Percentiles rank a stretch among this genome's conserved stretches.
Conservation (phyloP, 2,888 invertebrate genomes). For the Myopa testacea region DNA sequence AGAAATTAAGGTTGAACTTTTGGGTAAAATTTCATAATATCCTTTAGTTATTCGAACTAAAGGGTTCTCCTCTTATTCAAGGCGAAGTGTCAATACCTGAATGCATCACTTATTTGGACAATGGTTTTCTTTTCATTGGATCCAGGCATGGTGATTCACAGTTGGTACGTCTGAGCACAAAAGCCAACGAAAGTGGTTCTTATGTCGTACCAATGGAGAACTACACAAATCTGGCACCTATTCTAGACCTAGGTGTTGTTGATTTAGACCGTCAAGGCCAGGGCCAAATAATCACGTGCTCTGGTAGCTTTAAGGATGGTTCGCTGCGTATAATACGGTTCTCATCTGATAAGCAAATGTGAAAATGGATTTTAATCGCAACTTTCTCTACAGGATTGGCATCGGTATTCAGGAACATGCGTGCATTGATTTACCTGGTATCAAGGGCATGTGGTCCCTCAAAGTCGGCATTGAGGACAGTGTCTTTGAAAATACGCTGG, state of each 20-base stretch:
- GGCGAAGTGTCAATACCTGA: slow-evolving; percentile 95
- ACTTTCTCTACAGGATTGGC: slow-evolving; percentile 78
- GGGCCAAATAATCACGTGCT: slow-evolving; percentile 97
- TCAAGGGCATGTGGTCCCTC: slow-evolving; percentile 99
- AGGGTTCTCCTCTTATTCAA: slow-evolving; percentile 55
- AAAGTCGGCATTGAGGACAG: slow-evolving; percentile 75
- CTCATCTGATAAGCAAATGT: neutral
- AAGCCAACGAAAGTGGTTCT: slow-evolving; percentile 85
- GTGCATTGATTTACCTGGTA: slow-evolving; percentile 95
- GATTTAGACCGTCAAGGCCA: slow-evolving; percentile 97
- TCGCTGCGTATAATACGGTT: slow-evolving; percentile 88
- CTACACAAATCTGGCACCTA: slow-evolving; percentile 97
- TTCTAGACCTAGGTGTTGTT: slow-evolving; percentile 97
- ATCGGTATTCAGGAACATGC: slow-evolving; percentile 99
- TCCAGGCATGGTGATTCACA: slow-evolving; percentile 97
- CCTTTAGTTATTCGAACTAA: neutral
- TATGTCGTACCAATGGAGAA: slow-evolving; percentile 96
- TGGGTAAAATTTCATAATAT: slow-evolving; percentile 72
- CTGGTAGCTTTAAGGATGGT: slow-evolving; percentile 97
- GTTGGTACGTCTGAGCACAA: slow-evolving; percentile 86
- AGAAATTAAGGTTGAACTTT: slow-evolving; percentile 91
- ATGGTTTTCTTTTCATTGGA: slow-evolving; percentile 96
- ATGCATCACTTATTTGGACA: slow-evolving; percentile 97
- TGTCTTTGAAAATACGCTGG: slow-evolving; percentile 86
- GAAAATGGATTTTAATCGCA: neutral